Evolutionary conservation across 2,113 vertebrate species (phyloP).

Genomic region (Panthera uncia): DNA sequence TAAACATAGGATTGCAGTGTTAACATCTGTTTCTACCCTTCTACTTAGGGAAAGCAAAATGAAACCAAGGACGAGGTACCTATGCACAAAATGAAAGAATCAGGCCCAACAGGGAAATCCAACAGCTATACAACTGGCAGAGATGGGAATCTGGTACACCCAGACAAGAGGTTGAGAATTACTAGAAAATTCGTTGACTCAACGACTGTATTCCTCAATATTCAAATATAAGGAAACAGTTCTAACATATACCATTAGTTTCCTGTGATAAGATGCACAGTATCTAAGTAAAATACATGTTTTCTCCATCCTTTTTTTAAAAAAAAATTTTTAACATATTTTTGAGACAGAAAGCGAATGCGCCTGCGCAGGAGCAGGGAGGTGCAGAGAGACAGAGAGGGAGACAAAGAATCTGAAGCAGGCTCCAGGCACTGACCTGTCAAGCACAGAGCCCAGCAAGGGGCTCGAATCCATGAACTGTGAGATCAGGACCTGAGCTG

Average conservation of each 20-base stretch:
- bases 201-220: background rate
- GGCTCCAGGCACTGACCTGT: no score
- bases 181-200: background rate
- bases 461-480: no score
- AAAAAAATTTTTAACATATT: no score
- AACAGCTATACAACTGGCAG: background rate
- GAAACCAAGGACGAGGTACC: background rate
- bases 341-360: no score
- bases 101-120: background rate
- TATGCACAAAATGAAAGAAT: background rate
- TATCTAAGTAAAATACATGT: background rate
- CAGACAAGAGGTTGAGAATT: background rate
- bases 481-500: no score
- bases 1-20: background rate
- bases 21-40: background rate
- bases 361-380: no score
- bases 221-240: background rate
- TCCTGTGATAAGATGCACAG: background rate
- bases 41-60: conserved; percentile 23
- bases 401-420: no score
- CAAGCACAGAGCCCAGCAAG: no score
- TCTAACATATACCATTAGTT: background rate
- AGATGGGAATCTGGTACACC: background rate
- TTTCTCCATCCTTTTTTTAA: background rate
- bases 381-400: no score